Evolutionary conservation across 2,113 vertebrate genomes (phyloP), one percentile per base, ranked within the genome.

Genomic region (Marmota flaviventris): DNA sequence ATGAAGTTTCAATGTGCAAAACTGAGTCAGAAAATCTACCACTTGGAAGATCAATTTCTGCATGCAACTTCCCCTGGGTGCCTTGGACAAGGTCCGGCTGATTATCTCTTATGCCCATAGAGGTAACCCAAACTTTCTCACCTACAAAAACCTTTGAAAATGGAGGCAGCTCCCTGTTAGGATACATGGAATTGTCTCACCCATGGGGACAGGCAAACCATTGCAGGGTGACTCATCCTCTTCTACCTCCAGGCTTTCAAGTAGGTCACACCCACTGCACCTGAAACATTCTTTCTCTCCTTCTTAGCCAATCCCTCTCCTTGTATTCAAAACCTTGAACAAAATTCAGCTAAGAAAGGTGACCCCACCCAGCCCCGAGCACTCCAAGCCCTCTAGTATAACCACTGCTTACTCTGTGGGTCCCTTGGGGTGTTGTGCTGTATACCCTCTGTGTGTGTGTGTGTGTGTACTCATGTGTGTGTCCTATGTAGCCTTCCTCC

Each of bases 221-320:
- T 3, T 3, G 25, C 29, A 4, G 16, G 18, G 29, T 84, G 89
- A 96, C 65, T 96, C 96, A 96, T 7, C 48, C 67, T 56, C 32
- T 72, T 70, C 70, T 70, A 79, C 82, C 82, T 45, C 91, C 93
- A 42, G 72, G 85, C 82, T 91, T 82, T 77, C 92, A 81, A 17
- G 42, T 0, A n/a, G 56, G 96, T n/a, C 92, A 96, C 91, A 73
- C 93, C 89, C 53, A 24, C 69, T 65, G 45, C 67, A 42, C 95
- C 96, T 75, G 81, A 83, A 82, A 58, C 82, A 42, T 70, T 96
- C 95, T 29, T 85, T 84, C 89, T 83, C 76, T 79, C 92, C 72
- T 83, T 53, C 85, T 85, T 25, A 48, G 83, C 37, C 63, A 37
- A 79, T n/a, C 67, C 92, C 86, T 92, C 25, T 83, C 85, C 22